Conservation (phyloP, 1,140 invertebrate species). For the Micrasema longulum region DNA sequence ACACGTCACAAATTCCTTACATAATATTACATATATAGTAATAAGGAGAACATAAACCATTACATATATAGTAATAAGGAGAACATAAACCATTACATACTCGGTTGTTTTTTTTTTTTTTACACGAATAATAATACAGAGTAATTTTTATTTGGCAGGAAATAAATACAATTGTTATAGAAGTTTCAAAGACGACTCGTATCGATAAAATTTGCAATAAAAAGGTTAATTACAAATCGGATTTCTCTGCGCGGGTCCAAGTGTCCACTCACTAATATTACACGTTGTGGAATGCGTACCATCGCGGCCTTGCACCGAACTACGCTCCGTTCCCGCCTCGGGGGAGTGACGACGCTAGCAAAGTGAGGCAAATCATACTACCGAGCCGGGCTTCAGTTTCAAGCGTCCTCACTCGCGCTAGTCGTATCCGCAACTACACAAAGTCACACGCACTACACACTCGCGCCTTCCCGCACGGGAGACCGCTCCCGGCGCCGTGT, state of each 20-base stretch:
- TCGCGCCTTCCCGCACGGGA: neutral
- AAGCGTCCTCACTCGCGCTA: slow-evolving; percentile 2
- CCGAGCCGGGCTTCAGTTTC: neutral
- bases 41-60: slow-evolving; percentile 28
- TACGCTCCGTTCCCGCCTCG: neutral
- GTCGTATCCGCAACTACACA: neutral
- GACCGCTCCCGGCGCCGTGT: too few relatives aligned
- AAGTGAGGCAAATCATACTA: slow-evolving; percentile 27
- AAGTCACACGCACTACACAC: neutral
- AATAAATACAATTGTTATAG: slow-evolving; percentile 38
- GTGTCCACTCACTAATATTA: slow-evolving; percentile 6
- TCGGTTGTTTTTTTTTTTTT: slow-evolving; percentile 13
- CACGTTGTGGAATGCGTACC: too few relatives aligned
- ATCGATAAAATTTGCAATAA: slow-evolving; percentile 19
- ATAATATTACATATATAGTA: slow-evolving; percentile 35
- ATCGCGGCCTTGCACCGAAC: neutral
- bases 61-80: slow-evolving; percentile 27
- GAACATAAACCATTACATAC: slow-evolving; percentile 36
- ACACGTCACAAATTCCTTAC: slow-evolving; percentile 41
- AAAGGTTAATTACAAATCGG: slow-evolving; percentile 6
- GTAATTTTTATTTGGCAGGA: slow-evolving; percentile 38
- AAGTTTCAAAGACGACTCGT: slow-evolving; percentile 23
- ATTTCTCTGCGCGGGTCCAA: slow-evolving; percentile 17
- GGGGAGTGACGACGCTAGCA: slow-evolving; percentile 20
- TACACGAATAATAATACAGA: slow-evolving; percentile 28